phyloP scores from a whole-genome alignment of 2,888 invertebrate genomes.

The Ochropleura leucogaster region DNA sequence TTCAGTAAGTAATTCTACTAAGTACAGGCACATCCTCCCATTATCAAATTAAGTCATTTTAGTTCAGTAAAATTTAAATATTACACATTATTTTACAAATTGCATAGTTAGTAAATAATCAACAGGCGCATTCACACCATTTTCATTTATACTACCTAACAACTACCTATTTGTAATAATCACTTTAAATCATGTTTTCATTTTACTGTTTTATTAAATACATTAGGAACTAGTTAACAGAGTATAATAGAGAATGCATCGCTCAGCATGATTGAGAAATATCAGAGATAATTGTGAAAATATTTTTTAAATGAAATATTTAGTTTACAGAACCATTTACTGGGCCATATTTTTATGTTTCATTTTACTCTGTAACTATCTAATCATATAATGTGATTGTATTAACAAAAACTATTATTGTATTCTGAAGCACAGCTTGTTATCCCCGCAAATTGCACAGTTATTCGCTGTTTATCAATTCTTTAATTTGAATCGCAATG shows the following conservation, averaged over 20 bases:
- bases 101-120: constrained; percentile 16
- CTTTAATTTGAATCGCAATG: constrained; percentile 27
- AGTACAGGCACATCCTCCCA: constrained; percentile 25
- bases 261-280: constrained; percentile 24
- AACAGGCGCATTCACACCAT: constrained; percentile 18
- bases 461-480: constrained; percentile 20
- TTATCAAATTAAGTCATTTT: constrained; percentile 4
- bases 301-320: background rate
- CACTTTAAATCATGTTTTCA: background rate
- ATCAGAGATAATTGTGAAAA: background rate
- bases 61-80: constrained; percentile 8
- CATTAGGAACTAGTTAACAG: constrained; percentile 16
- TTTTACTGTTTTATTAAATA: constrained; percentile 1
- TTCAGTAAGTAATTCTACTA: constrained; percentile 9
- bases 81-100: constrained; percentile 8
- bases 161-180: background rate
- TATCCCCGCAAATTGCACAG: background rate
- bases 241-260: background rate
- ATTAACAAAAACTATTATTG: background rate
- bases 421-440: constrained; percentile 17
- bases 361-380: background rate
- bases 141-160: background rate
- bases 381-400: background rate
- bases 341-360: background rate
- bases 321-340: background rate